Evolutionary conservation across 2,797 vertebrate species (phyloP).

Genomic region (Pachyuromys duprasi): DNA sequence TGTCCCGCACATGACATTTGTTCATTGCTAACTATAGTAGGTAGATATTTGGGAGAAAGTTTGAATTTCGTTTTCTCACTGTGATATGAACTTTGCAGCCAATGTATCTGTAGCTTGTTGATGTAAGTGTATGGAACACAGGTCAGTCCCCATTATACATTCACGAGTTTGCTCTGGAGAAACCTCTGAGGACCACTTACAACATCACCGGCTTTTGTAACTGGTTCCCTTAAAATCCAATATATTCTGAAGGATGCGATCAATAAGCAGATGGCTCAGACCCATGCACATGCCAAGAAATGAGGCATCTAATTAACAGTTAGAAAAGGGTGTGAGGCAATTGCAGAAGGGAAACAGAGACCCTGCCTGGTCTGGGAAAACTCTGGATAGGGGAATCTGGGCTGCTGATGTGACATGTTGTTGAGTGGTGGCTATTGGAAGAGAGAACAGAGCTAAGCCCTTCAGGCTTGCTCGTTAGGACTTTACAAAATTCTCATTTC

Average conservation of each 20-base stretch:
- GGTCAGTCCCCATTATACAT: not conserved
- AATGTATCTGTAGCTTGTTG: slow-evolving; percentile 9
- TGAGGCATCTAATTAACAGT: slow-evolving; percentile 76
- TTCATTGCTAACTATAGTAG: not conserved
- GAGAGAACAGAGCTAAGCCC: slow-evolving; percentile 55
- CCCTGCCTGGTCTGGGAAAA: slow-evolving; percentile 39
- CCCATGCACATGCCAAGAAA: slow-evolving; percentile 13
- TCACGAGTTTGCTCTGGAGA: slow-evolving; percentile 46
- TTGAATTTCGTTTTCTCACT: slow-evolving; percentile 1
- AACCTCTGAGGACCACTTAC: slow-evolving; percentile 14
- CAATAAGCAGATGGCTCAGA: slow-evolving; percentile 59
- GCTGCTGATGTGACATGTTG: not conserved
- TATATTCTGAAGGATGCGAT: slow-evolving; percentile 59
- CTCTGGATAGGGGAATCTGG: not conserved
- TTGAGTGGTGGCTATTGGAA: not conserved
- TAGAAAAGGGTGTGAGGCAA: slow-evolving; percentile 69
- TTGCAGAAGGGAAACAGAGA: slow-evolving; percentile 50
- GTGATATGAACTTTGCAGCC: not conserved
- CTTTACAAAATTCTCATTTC: slow-evolving; percentile 53
- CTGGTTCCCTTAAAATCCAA: slow-evolving; percentile 55
- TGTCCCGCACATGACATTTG: not conserved
- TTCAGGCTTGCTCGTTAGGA: slow-evolving; percentile 64
- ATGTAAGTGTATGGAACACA: not conserved
- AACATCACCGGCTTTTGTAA: slow-evolving; percentile 23
- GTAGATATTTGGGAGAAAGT: not conserved